Percentiles rank a stretch among this genome's conserved stretches.
Conservation (phyloP, 2,113 vertebrate species). For the Percopsis transmontana region DNA sequence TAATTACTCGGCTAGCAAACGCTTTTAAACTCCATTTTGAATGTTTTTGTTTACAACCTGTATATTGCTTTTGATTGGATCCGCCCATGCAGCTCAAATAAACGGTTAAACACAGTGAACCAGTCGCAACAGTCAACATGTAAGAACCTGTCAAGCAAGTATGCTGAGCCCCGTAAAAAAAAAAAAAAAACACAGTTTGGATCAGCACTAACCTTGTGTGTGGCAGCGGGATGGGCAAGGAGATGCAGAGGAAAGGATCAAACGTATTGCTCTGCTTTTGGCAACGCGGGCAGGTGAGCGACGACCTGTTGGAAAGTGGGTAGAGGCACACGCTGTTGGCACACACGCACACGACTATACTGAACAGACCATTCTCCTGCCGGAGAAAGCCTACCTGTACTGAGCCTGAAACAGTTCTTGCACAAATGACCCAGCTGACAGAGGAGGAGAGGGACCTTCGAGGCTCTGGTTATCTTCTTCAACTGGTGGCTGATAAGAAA, state of each 20-base stretch:
- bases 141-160: neutral
- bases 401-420: constrained; percentile 99
- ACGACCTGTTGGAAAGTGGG: constrained; percentile 81
- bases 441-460: constrained; percentile 88
- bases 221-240: constrained; percentile 93
- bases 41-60: neutral
- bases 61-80: neutral
- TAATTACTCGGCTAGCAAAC: neutral
- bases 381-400: constrained; percentile 83
- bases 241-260: constrained; percentile 97
- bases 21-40: neutral
- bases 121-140: constrained; percentile 7
- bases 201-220: constrained; percentile 87
- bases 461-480: constrained; percentile 85
- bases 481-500: constrained; percentile 81
- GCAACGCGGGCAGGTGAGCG: constrained; percentile 96
- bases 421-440: constrained; percentile 91
- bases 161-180: neutral
- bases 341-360: neutral
- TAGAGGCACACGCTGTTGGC: neutral
- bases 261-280: constrained; percentile 99
- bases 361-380: neutral
- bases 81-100: neutral
- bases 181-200: neutral
- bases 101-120: neutral